Evolutionary conservation across 2,113 vertebrate genomes (phyloP), one percentile per base, ranked within the genome.

Genomic region (Pygathrix nemaeus): DNA sequence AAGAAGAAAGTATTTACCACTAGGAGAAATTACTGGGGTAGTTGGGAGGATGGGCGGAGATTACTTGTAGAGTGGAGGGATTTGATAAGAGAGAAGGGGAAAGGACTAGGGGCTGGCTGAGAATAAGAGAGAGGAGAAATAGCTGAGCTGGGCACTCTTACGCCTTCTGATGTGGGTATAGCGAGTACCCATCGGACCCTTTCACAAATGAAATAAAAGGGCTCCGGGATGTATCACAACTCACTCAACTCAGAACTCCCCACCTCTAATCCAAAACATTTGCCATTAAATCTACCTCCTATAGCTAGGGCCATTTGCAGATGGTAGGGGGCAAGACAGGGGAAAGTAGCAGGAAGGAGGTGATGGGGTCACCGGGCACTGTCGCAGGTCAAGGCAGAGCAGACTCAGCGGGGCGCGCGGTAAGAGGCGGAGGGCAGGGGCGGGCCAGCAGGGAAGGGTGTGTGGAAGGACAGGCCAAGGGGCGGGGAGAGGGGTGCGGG

Each of bases 401-500:
- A n/a, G 45, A 20, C 57, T 72, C 59, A 5, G 48, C 32, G 2
- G 1, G 30, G 52, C 55, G 83, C n/a, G 10, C 8, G 13, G 13
- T 18, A 16, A 61, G 38, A 68, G 73, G 23, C 57, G 76, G 17
- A 32, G 72, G 72, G 76, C 80, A 11, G 45, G 25, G 35, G 75
- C 17, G 6, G 85, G 84, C 57, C 6, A 8, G 88, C 11, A 20
- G 1, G 10, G 78, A 68, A 10, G 48, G 7, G n/a, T 11, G 81
- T 73, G 82, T 35, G 83, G 91, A 57, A n/a, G 72, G 48, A 50
- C 80, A 38, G 80, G 70, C 78, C 4, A 0, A 76, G 94, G 93
- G 94, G 96, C 90, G 94, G 96, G 91, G 93, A 87, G 96, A 87
- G 81, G 76, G 79, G 57, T 13, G 35, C 50, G 1, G 13, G 75